Base-by-base conservation (phyloP, 2,113 vertebrate genomes). In the Quiscalus mexicanus region DNA sequence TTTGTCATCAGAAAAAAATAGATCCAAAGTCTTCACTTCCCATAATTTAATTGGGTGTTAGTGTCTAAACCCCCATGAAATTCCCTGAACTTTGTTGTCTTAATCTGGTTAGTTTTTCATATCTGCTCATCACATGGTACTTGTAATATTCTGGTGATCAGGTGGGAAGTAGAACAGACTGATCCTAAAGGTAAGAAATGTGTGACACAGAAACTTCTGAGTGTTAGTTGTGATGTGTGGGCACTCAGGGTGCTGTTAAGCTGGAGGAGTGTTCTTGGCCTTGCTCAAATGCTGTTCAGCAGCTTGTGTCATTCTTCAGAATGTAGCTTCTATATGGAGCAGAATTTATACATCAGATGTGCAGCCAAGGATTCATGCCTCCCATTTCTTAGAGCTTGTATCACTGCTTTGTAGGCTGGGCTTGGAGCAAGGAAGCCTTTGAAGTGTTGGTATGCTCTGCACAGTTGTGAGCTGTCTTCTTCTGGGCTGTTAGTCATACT, bases 211-310 rank as follows among this genome's bases (percentile, higher is more conserved):
- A 9, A 85, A 31, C 6, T 25, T 79, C 1, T 52, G 44, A 8
- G 55, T 20, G 11, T n/a, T 15, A 6, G 39, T 4, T 31, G 45
- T 0, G 0, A 30, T 2, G 0, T 9, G 55, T 52, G 63, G 84
- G 73, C 41, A 2, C n/a, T 37, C 45, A 4, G 2, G 20, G 76
- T 64, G n/a, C 80, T 56, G 49, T 12, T n/a, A 52, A 78, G 22
- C 60, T 60, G 73, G 39, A 64, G 52, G 44, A 64, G 22, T 9
- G 15, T 49, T 58, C 67, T 76, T 82, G 87, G 60, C 6, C 77
- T 68, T 28, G 31, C 28, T 87, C 17, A 52, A 0, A 50, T 27
- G 11, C 62, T 20, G 4, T 25, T n/a, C 73, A 68, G 52, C 69
- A 71, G 65, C 58, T 82, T 25, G 3, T 56, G 10, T 5, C 3